Evolutionary conservation across 1,140 invertebrate genomes (phyloP).

Genomic region (Sinella curviseta): DNA sequence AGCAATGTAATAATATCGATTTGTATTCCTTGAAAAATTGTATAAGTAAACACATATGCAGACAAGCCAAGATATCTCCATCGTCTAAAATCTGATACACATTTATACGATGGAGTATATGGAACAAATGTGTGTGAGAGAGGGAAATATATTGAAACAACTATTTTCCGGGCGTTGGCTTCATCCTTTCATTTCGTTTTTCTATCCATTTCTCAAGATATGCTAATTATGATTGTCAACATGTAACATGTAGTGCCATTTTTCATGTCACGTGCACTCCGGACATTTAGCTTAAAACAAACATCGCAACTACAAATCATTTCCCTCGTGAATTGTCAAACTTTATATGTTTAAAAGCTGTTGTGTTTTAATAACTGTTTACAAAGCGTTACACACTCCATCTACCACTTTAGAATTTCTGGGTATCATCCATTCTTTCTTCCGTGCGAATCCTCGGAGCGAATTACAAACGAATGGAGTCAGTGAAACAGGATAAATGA

Average conservation of each 20-base stretch:
- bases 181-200: conserved; percentile 11
- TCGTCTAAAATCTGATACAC: too few relatives aligned
- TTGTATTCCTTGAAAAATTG: not conserved
- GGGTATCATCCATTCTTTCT: too few relatives aligned
- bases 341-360: too few relatives aligned
- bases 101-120: too few relatives aligned
- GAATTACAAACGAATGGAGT: too few relatives aligned
- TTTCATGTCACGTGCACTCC: conserved; percentile 34
- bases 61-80: too few relatives aligned
- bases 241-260: conserved; percentile 34
- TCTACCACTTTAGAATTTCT: too few relatives aligned
- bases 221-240: conserved; percentile 41
- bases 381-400: not conserved
- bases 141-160: too few relatives aligned
- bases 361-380: too few relatives aligned
- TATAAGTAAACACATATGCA: too few relatives aligned
- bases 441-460: too few relatives aligned
- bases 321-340: conserved; percentile 3
- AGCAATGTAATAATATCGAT: not conserved
- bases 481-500: too few relatives aligned
- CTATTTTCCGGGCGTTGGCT: conserved; percentile 13
- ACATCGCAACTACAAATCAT: conserved; percentile 4
- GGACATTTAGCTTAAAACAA: conserved; percentile 16
- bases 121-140: not conserved
- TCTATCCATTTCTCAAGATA: conserved; percentile 36